Evolutionary conservation across 1,140 invertebrate species (phyloP).

Genomic region (Drosophila nasuta): DNA sequence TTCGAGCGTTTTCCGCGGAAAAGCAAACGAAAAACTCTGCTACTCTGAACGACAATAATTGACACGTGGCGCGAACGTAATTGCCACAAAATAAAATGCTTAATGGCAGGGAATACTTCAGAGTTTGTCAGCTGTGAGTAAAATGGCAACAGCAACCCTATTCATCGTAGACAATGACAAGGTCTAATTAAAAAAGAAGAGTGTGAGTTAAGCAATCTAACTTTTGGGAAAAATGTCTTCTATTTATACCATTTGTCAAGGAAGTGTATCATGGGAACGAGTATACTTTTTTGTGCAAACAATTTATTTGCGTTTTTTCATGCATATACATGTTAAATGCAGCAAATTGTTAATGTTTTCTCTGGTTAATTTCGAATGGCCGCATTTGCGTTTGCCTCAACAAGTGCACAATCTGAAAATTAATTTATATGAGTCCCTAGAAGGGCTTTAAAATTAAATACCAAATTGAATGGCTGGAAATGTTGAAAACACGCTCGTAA

Average conservation of each 20-base stretch:
- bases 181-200: too few relatives aligned
- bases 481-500: constrained; percentile 18
- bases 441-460: constrained; percentile 37
- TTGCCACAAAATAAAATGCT: constrained; percentile 13
- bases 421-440: constrained; percentile 52
- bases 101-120: constrained; percentile 1
- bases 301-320: background rate
- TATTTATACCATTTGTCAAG: too few relatives aligned
- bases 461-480: constrained; percentile 13
- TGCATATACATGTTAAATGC: background rate
- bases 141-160: background rate
- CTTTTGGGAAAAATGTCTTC: too few relatives aligned
- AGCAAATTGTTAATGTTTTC: constrained; percentile 18
- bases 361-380: constrained; percentile 10
- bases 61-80: background rate
- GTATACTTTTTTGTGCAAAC: background rate
- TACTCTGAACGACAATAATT: background rate
- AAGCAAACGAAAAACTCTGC: background rate
- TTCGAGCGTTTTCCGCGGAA: background rate
- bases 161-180: too few relatives aligned
- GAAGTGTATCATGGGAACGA: background rate
- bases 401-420: constrained; percentile 36
- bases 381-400: constrained; percentile 4
- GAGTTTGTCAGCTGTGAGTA: background rate
- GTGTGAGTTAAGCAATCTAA: too few relatives aligned